Conservation (phyloP, 2,797 vertebrate genomes). For the Intellagama lesueurii region DNA sequence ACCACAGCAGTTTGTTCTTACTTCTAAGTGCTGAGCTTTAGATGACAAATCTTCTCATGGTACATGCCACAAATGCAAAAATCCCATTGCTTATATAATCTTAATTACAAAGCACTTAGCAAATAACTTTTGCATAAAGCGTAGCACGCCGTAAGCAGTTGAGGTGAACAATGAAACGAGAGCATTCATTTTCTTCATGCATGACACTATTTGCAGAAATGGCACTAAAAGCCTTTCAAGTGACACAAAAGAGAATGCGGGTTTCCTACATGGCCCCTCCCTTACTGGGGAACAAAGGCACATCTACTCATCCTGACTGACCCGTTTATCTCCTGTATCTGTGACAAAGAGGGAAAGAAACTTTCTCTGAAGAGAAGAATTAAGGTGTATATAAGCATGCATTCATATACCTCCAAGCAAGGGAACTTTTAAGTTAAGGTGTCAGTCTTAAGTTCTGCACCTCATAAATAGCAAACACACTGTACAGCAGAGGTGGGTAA, state of each 20-base stretch:
- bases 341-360: background rate
- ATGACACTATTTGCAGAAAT: constrained; percentile 49
- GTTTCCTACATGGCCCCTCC: constrained; percentile 28
- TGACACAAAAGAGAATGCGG: constrained; percentile 31
- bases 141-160: constrained; percentile 39
- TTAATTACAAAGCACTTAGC: constrained; percentile 59
- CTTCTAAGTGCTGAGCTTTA: constrained; percentile 26
- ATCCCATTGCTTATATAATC: constrained; percentile 61
- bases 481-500: background rate
- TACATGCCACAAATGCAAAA: constrained; percentile 46
- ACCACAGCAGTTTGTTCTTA: constrained; percentile 51
- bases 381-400: background rate
- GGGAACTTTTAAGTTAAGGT: background rate
- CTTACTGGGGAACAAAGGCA: constrained; percentile 19
- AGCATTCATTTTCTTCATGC: constrained; percentile 60
- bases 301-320: constrained; percentile 19
- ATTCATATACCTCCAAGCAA: background rate
- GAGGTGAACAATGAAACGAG: constrained; percentile 53
- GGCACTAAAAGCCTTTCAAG: constrained; percentile 60
- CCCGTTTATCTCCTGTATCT: constrained; percentile 30
- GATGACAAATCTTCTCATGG: constrained; percentile 13
- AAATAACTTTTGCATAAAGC: constrained; percentile 55
- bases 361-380: background rate
- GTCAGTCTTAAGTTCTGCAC: background rate
- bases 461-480: background rate